phyloP scores from a whole-genome alignment of 2,797 vertebrate genomes.

The Nasua narica region DNA sequence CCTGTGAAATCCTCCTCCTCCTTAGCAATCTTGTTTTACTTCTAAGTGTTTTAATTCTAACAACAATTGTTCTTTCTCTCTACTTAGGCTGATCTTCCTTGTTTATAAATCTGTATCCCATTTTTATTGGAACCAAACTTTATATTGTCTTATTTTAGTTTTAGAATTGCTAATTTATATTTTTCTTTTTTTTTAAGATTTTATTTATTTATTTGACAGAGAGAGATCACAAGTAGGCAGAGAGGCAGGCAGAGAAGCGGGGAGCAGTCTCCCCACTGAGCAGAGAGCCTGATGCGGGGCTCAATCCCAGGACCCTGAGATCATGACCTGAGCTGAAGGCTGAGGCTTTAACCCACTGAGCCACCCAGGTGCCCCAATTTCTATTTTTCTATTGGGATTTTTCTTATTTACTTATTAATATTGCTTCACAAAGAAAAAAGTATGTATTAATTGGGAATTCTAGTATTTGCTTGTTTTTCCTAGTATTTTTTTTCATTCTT shows the following conservation, averaged over 20 bases:
- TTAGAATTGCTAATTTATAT: neutral
- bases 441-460: neutral
- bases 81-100: neutral
- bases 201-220: too few relatives aligned
- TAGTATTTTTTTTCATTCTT: neutral
- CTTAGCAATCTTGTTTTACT: neutral
- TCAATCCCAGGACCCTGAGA: too few relatives aligned
- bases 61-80: neutral
- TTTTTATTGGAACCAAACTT: neutral
- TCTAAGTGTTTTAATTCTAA: neutral
- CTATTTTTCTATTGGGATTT: neutral
- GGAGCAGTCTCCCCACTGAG: too few relatives aligned
- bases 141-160: neutral
- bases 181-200: too few relatives aligned
- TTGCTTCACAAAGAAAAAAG: neutral
- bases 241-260: too few relatives aligned
- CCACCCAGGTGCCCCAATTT: too few relatives aligned
- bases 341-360: too few relatives aligned
- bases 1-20: neutral
- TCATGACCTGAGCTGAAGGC: too few relatives aligned
- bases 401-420: neutral
- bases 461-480: neutral
- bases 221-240: too few relatives aligned
- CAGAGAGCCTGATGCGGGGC: too few relatives aligned
- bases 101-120: neutral